phyloP scores from a whole-genome alignment of 2,888 invertebrate species.

The Coenonympha arcania region DNA sequence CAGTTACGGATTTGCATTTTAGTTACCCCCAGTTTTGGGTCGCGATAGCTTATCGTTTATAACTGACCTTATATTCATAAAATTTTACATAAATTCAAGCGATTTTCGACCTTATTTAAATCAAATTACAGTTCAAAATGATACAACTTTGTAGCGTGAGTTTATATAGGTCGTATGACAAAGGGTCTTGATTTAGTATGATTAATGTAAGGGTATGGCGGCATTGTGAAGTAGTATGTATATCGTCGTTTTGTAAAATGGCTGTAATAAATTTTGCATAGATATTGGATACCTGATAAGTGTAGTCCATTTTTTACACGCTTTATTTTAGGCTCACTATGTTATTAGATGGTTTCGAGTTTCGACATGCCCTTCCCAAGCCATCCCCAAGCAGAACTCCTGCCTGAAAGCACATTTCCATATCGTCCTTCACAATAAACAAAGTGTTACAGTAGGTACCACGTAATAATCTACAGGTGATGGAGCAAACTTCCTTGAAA shows the following conservation, averaged over 20 bases:
- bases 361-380: too few relatives aligned
- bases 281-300: background rate
- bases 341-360: too few relatives aligned
- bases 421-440: too few relatives aligned
- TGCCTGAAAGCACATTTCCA: too few relatives aligned
- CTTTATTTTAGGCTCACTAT: background rate
- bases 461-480: too few relatives aligned
- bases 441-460: too few relatives aligned
- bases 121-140: background rate
- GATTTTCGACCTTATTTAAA: background rate
- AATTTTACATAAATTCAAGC: background rate
- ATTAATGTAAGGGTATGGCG: conserved; percentile 16
- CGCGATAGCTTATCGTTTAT: conserved; percentile 2
- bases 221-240: background rate
- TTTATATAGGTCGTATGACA: conserved; percentile 13
- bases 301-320: background rate
- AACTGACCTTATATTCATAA: background rate
- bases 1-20: conserved; percentile 7
- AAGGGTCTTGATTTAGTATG: conserved; percentile 23
- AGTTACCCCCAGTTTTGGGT: conserved; percentile 3
- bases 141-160: background rate
- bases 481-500: too few relatives aligned
- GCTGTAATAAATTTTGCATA: background rate
- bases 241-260: background rate
- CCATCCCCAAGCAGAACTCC: too few relatives aligned